phyloP scores from a whole-genome alignment of 2,888 invertebrate species.

The Myopa testacea region DNA sequence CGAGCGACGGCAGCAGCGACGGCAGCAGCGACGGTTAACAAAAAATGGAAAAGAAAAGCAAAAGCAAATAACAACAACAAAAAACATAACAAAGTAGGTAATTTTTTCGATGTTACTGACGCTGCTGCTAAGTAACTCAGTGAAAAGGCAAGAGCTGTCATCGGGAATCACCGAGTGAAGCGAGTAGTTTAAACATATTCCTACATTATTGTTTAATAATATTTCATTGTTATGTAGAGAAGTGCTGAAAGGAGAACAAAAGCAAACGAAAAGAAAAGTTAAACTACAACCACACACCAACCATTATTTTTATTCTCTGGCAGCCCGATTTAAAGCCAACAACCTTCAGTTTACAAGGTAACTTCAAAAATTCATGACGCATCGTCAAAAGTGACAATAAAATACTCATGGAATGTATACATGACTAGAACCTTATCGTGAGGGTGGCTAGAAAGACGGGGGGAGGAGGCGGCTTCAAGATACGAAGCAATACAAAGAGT shows the following conservation, averaged over 20 bases:
- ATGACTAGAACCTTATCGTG: neutral
- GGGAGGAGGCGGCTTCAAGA: too few species aligned
- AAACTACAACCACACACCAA: neutral
- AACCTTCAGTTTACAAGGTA: slow-evolving; percentile 43
- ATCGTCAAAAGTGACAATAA: slow-evolving; percentile 19
- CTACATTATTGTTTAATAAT: too few species aligned
- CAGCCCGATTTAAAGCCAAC: slow-evolving; percentile 34
- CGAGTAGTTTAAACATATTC: neutral
- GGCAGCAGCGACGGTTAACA: neutral
- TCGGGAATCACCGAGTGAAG: slow-evolving; percentile 18
- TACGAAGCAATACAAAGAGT: neutral
- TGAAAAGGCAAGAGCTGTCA: neutral
- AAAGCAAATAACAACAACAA: slow-evolving; percentile 37
- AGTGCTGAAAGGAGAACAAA: slow-evolving; percentile 12
- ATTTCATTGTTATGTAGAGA: too few species aligned
- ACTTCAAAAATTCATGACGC: slow-evolving; percentile 32
- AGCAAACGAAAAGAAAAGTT: neutral
- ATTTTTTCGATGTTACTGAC: slow-evolving; percentile 50
- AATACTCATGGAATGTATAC: slow-evolving; percentile 5
- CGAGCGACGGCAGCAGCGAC: slow-evolving; percentile 30
- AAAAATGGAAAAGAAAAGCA: slow-evolving; percentile 40
- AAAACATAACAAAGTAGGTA: slow-evolving; percentile 45
- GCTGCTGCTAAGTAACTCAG: slow-evolving; percentile 7
- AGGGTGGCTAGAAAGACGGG: too few species aligned
- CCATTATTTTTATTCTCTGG: neutral